Evolutionary conservation across 2,113 vertebrate genomes (phyloP), one percentile per base, ranked within the genome.

Genomic region (Notothenia coriiceps): DNA sequence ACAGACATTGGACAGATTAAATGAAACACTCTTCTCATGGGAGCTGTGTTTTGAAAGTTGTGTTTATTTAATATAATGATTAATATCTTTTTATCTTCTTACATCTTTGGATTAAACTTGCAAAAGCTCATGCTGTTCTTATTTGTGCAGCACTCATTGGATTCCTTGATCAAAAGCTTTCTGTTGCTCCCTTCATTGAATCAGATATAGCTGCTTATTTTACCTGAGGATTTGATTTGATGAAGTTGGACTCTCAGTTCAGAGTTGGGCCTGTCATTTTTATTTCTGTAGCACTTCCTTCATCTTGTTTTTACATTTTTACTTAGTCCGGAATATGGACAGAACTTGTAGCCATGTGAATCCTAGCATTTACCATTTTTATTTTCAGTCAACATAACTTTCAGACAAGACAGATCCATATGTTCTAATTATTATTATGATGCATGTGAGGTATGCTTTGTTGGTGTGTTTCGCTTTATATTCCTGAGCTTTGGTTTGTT

Each of bases 211-310:
- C 62, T 86, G 59, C 80, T 89, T 44, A 70, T 82, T 73, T 83
- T 80, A 86, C 18, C 57, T 56, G 47, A 85, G 10, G 50, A 70
- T 82, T 73, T 70, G 76, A 76, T 89, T 82, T 71, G 10, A 79
- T 85, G 74, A 87, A 57, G 60, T 63, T 51, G 46, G 57, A 81
- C 11, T 46, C 49, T 55, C 10, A 4, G 11, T 79, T 79, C 43
- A 83, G 80, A 88, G 70, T 82, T 86, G 84, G 80, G 88, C 79
- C 78, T 68, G 11, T 1, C 61, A 50, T 80, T 86, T 29, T 82
- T 35, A 57, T 81, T 89, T 86, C 72, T 90, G 85, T 87, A 79
- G 91, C 88, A 94, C 91, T 90, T 89, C 90, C n/a, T 71, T 56
- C n/a, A 61, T 57, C 51, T 75, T 15, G 44, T 61, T 33, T 49